Conservation (phyloP, 2,888 invertebrate genomes). For the Dicranocentrus wangi region DNA sequence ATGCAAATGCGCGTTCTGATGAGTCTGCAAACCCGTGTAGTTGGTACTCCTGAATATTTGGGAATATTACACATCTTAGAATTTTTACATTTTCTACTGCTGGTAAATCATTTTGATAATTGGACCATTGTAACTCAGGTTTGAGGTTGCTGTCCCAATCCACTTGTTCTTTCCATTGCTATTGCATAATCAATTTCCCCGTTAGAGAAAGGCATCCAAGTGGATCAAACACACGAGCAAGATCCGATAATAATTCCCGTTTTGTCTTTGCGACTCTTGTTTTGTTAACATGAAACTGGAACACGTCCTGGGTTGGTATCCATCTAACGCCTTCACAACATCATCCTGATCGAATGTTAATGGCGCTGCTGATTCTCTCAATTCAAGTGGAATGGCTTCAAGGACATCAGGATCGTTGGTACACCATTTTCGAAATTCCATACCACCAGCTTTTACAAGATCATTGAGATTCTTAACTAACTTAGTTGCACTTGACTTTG, state of each 20-base stretch:
- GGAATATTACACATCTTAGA: no score
- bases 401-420: background rate
- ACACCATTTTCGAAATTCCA: background rate
- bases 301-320: background rate
- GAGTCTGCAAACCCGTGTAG: constrained; percentile 73
- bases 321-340: background rate
- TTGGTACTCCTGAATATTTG: no score
- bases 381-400: background rate
- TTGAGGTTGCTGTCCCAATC: constrained; percentile 44
- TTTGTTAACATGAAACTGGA: background rate
- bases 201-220: background rate
- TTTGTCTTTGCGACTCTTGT: background rate
- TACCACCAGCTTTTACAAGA: no score
- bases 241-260: background rate
- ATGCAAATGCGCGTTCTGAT: constrained; percentile 69
- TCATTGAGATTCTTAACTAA: no score
- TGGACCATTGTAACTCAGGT: background rate
- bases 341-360: background rate
- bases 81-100: background rate
- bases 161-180: background rate
- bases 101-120: background rate
- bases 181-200: constrained; percentile 45
- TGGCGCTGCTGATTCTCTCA: background rate
- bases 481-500: no score
- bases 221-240: background rate